Conservation (phyloP, 2,888 invertebrate species). For the Ischnura elegans region DNA sequence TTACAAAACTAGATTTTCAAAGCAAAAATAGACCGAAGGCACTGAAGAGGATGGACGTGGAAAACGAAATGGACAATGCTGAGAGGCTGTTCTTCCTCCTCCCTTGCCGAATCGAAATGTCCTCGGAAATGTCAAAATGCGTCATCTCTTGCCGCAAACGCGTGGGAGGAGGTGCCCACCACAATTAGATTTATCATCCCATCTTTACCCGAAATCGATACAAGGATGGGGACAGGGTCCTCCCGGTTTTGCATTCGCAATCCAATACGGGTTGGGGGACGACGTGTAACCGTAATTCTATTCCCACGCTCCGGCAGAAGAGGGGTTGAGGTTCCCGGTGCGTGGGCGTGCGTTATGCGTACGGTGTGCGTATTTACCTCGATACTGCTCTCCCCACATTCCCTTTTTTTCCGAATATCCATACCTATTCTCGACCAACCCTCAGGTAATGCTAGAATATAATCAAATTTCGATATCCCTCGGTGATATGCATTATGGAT, state of each 20-base stretch:
- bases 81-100: background rate
- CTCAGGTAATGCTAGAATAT: too few species aligned
- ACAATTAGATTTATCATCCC: slow-evolving; percentile 57
- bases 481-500: background rate
- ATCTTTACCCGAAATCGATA: slow-evolving; percentile 60
- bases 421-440: too few species aligned
- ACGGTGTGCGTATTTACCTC: background rate
- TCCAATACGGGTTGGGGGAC: background rate
- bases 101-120: background rate
- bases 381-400: background rate
- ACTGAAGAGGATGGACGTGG: background rate
- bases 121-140: slow-evolving; percentile 19
- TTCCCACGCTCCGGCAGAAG: background rate
- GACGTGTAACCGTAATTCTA: slow-evolving; percentile 44
- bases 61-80: background rate
- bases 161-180: background rate
- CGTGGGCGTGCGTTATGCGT: too few species aligned
- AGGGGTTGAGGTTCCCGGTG: background rate
- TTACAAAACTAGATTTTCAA: too few species aligned
- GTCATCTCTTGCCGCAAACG: background rate
- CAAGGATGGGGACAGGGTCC: background rate
- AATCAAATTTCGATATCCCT: too few species aligned
- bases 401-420: background rate
- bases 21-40: too few species aligned
- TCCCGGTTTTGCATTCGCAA: slow-evolving; percentile 53